A percentile compares a stretch with the other conserved stretches of the same genome.
Evolutionary conservation across 2,113 vertebrate genomes (phyloP).

Genomic region (Hippolais icterina): DNA sequence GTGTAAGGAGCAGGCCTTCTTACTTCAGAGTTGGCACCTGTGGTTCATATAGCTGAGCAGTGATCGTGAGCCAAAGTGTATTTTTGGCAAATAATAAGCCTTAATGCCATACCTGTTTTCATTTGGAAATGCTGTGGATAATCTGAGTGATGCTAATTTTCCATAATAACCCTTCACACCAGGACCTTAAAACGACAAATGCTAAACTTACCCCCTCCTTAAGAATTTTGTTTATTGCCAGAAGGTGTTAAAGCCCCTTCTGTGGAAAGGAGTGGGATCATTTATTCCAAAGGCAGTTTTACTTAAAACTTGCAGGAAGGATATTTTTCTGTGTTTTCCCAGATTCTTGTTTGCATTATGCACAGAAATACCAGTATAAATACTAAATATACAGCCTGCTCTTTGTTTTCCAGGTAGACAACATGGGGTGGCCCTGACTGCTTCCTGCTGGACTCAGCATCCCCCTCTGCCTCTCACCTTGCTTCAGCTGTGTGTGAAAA

Average conservation of each 20-base stretch:
- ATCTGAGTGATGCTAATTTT: neutral
- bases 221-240: neutral
- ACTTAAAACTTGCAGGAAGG: neutral
- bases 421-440: neutral
- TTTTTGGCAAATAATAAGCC: neutral
- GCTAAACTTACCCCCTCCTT: neutral
- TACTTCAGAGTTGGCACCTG: neutral
- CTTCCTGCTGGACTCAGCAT: neutral
- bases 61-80: rapidly evolving
- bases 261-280: neutral
- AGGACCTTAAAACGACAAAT: neutral
- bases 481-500: neutral
- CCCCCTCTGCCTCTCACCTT: neutral
- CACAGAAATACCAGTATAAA: neutral
- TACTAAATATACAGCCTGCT: neutral
- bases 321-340: neutral
- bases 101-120: neutral
- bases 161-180: neutral
- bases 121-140: neutral
- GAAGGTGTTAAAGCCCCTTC: neutral
- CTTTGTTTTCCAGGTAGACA: neutral
- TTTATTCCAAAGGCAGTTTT: neutral
- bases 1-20: neutral
- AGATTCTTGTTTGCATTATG: neutral
- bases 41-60: neutral